A percentile compares a stretch with the other conserved stretches of the same genome.
Evolutionary conservation across 2,797 vertebrate species (phyloP).

Genomic region (Carcharodon carcharias): DNA sequence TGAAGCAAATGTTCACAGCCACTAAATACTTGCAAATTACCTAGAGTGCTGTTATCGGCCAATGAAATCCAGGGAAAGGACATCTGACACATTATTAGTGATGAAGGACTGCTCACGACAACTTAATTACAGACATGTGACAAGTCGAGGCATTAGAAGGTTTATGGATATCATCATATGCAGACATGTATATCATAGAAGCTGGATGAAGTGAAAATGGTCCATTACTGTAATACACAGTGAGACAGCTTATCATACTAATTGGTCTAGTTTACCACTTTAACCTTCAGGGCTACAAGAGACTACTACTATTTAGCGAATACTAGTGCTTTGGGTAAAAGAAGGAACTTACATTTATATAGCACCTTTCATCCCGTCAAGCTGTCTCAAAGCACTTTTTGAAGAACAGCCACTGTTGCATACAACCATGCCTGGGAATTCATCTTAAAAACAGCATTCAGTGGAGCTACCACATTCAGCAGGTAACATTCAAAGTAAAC

Average conservation of each 20-base stretch:
- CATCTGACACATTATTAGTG: neutral
- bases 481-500: too few species aligned
- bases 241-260: neutral
- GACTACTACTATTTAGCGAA: too few species aligned
- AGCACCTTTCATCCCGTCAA: neutral
- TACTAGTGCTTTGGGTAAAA: neutral
- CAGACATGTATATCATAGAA: neutral
- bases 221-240: neutral
- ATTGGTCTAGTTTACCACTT: neutral
- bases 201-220: neutral
- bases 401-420: neutral
- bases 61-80: neutral
- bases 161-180: neutral
- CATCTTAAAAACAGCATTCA: too few species aligned
- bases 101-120: conserved; percentile 6
- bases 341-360: neutral
- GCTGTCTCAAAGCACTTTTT: neutral
- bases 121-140: neutral
- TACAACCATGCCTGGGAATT: too few species aligned
- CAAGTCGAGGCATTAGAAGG: neutral
- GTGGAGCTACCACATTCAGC: too few species aligned
- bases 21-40: conserved; percentile 14
- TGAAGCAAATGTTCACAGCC: neutral
- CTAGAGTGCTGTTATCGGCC: neutral
- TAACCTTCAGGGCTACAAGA: neutral